A percentile compares a stretch with the other conserved stretches of the same genome.
phyloP scores from a whole-genome alignment of 2,113 vertebrate genomes.

The Agapornis roseicollis region DNA sequence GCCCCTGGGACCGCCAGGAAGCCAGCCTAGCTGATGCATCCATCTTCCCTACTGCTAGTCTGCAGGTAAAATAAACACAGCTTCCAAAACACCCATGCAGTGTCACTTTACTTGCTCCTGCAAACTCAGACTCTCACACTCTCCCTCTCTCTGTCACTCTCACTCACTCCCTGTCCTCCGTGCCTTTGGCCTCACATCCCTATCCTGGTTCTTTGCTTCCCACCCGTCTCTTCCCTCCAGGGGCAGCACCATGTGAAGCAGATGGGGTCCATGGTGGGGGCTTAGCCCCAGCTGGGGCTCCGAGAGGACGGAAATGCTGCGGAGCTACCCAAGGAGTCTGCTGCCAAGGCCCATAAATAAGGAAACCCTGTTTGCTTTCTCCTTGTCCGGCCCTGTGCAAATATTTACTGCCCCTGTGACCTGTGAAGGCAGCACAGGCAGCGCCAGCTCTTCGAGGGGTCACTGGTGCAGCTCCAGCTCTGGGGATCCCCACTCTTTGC shows the following conservation, averaged over 20 bases:
- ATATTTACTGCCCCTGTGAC: slow-evolving; percentile 61
- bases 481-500: neutral
- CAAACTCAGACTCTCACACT: neutral
- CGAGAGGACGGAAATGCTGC: fast-evolving
- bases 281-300: neutral
- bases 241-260: neutral
- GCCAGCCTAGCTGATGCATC: neutral
- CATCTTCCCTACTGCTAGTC: neutral
- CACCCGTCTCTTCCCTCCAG: neutral
- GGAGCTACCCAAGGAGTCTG: neutral
- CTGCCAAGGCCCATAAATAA: slow-evolving; percentile 65
- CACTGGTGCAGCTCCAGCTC: neutral
- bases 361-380: slow-evolving; percentile 61
- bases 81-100: neutral
- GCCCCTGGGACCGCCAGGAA: neutral
- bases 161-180: neutral
- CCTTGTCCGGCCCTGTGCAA: slow-evolving; percentile 50
- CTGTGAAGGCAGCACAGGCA: neutral
- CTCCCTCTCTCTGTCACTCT: neutral
- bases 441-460: neutral
- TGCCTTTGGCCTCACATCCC: neutral
- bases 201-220: neutral
- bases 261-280: fast-evolving
- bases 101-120: neutral
- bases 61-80: slow-evolving; percentile 33